Conservation (phyloP, 23 tunicate species). For the Corella eumyota region DNA sequence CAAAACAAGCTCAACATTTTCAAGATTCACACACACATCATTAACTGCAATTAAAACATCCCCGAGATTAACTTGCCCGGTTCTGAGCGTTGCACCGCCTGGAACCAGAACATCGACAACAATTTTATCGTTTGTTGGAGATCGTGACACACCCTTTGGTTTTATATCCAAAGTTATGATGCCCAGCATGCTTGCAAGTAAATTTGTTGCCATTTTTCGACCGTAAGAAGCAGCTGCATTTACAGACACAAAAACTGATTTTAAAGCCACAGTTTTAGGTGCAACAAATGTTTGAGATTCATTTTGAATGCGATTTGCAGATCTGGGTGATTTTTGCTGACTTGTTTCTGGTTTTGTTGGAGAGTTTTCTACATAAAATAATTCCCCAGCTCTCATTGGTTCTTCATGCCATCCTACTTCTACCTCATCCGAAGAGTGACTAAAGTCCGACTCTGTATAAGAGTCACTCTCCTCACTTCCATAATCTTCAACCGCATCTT, state of each 20-base stretch:
- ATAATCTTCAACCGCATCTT: background rate
- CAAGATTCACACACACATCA: conserved; percentile 22
- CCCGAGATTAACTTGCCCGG: conserved; percentile 38
- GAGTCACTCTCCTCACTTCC: conserved; percentile 12
- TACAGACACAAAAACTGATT: conserved; percentile 28
- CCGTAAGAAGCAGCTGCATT: conserved; percentile 27
- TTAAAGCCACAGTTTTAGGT: background rate
- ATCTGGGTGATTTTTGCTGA: background rate
- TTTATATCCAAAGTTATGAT: conserved; percentile 20
- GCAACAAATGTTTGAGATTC: too few species aligned
- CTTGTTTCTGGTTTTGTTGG: background rate
- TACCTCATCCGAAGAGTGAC: conserved; percentile 22
- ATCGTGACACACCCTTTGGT: background rate
- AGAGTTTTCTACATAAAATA: conserved; percentile 34
- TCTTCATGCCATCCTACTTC: conserved; percentile 46
- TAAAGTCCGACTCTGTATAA: conserved; percentile 14
- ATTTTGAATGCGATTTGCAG: too few species aligned
- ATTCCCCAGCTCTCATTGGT: conserved; percentile 42
- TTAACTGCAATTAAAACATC: conserved; percentile 47
- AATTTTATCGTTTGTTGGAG: conserved; percentile 4
- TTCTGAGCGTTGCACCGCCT: conserved; percentile 31
- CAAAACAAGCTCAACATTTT: conserved; percentile 52
- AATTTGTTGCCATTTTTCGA: conserved; percentile 1
- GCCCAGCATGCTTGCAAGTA: conserved; percentile 53
- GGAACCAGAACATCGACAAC: conserved; percentile 53